phyloP scores from a whole-genome alignment of 2,888 invertebrate genomes.

The Aphodius granarius region DNA sequence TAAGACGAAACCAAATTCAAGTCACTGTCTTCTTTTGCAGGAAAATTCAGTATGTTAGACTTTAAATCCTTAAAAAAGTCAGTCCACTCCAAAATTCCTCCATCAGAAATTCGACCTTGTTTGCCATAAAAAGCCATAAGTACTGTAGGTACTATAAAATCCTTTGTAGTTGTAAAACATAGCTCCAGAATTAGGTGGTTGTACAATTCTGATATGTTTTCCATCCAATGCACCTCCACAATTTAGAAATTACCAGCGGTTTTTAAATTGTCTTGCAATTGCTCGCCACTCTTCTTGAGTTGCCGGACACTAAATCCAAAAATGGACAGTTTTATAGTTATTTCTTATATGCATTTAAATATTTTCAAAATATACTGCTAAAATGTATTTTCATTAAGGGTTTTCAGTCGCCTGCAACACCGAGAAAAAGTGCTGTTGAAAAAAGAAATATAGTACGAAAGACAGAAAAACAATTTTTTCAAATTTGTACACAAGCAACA shows the following conservation, averaged over 20 bases:
- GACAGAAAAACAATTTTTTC: not conserved
- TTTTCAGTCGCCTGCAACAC: not conserved
- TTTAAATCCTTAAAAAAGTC: conserved; percentile 3
- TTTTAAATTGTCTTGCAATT: not conserved
- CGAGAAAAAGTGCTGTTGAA: not conserved
- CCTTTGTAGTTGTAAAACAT: conserved; percentile 6
- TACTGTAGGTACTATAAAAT: conserved; percentile 4
- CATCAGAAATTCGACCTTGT: conserved; percentile 1
- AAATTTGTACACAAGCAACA: not conserved
- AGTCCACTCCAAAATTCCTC: conserved; percentile 8
- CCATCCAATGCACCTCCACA: conserved; percentile 15
- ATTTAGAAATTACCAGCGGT: conserved; percentile 7
- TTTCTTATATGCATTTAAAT: too few species aligned
- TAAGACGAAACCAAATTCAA: conserved; percentile 2
- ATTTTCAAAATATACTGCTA: too few species aligned
- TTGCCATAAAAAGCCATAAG: not conserved
- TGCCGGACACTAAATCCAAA: not conserved
- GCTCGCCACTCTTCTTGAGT: conserved; percentile 3
- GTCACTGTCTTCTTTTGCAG: conserved; percentile 3
- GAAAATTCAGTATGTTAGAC: conserved; percentile 6
- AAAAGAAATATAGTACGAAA: not conserved
- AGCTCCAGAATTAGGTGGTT: conserved; percentile 12
- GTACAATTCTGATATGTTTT: conserved; percentile 3
- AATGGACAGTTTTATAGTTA: too few species aligned
- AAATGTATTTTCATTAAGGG: not conserved